Conservation (phyloP, 2,797 vertebrate genomes). For the Oryzias dopingdopingensis region DNA sequence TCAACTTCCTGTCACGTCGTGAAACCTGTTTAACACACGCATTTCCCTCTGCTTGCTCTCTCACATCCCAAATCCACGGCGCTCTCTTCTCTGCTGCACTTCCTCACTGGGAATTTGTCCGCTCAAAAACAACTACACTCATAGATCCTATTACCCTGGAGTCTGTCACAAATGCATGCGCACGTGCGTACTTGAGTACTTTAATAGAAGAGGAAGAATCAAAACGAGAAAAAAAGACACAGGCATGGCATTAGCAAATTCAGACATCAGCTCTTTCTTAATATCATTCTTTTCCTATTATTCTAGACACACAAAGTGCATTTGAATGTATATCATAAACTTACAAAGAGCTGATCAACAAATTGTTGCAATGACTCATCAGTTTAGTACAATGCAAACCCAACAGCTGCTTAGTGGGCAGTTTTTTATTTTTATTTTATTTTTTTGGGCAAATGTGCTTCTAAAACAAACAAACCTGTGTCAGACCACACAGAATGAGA, state of each 20-base stretch:
- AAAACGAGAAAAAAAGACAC: constrained; percentile 56
- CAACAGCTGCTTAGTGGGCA: constrained; percentile 37
- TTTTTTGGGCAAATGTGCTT: constrained; percentile 44
- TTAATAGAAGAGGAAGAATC: constrained; percentile 39
- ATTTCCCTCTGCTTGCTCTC: constrained; percentile 59
- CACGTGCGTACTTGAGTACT: constrained; percentile 47
- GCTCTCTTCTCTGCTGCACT: constrained; percentile 56
- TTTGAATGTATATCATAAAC: constrained; percentile 36
- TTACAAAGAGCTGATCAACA: constrained; percentile 39
- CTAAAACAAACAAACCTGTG: constrained; percentile 39
- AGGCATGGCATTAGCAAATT: constrained; percentile 66
- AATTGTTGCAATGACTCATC: constrained; percentile 49
- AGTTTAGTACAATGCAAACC: constrained; percentile 40
- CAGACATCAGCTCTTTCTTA: constrained; percentile 11
- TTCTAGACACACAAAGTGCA: constrained; percentile 42
- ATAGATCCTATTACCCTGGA: constrained; percentile 55
- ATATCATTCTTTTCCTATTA: constrained; percentile 31
- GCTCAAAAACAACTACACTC: constrained; percentile 57
- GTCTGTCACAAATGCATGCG: constrained; percentile 63
- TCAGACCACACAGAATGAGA: background rate
- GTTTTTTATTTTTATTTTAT: constrained; percentile 43
- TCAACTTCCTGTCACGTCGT: constrained; percentile 50
- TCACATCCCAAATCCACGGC: constrained; percentile 54
- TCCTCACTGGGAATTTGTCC: constrained; percentile 57
- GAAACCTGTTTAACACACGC: constrained; percentile 53